Percentiles rank a stretch among this genome's conserved stretches.
phyloP scores from a whole-genome alignment of 2,797 vertebrate genomes.

The Psittacula echo region DNA sequence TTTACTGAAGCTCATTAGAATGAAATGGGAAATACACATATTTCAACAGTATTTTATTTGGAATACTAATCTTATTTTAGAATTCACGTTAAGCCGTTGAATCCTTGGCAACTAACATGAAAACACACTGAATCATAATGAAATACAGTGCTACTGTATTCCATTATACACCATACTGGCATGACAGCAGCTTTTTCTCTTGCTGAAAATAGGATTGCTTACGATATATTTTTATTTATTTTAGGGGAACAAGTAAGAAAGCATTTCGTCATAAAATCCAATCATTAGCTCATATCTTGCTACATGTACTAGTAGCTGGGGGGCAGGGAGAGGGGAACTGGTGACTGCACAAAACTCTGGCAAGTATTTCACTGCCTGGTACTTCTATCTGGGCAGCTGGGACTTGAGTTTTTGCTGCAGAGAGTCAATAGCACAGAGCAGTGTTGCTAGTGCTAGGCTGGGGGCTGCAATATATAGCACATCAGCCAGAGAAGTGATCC shows the following conservation, averaged over 20 bases:
- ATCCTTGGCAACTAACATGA: slow-evolving; percentile 59
- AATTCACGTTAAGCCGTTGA: slow-evolving; percentile 44
- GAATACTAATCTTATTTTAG: slow-evolving; percentile 63
- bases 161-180: background rate
- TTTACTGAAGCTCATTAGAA: slow-evolving; percentile 28
- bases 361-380: background rate
- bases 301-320: slow-evolving; percentile 7
- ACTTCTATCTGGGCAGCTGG: background rate
- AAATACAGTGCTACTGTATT: slow-evolving; percentile 34
- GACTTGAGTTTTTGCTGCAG: slow-evolving; percentile 29
- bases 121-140: slow-evolving; percentile 64
- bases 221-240: slow-evolving; percentile 67
- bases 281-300: slow-evolving; percentile 23
- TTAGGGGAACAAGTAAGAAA: slow-evolving; percentile 53
- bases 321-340: background rate
- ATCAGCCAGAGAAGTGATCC: background rate
- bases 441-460: background rate
- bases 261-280: slow-evolving; percentile 26
- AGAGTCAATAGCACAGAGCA: background rate
- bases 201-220: slow-evolving; percentile 27
- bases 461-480: background rate
- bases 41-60: slow-evolving; percentile 51
- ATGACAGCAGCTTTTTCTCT: slow-evolving; percentile 43
- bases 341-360: background rate
- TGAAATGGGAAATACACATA: slow-evolving; percentile 12